Base-by-base conservation (phyloP, 2,113 vertebrate species). In the Telmatochromis sp. region DNA sequence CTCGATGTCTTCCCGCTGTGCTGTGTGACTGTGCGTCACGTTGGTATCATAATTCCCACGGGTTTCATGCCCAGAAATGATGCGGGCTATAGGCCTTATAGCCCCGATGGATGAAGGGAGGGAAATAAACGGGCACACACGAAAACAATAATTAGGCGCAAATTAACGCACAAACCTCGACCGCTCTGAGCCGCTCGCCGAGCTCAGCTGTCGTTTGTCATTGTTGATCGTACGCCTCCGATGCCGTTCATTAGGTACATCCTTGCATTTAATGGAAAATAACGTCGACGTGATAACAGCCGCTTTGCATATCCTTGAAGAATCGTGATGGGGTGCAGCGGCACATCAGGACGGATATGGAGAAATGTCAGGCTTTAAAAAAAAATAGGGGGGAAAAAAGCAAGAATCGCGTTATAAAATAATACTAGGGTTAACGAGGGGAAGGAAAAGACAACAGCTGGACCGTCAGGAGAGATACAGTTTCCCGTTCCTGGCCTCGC, bases 31-130 rank as follows among this genome's bases (percentile, higher is more conserved):
- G 94, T 87, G 94, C 94, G 94, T 95, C 94, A 96, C 95, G 93
- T 94, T 55, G 92, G 91, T 89, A 94, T 89, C 94, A 88, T 94
- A 89, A 95, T 94, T 95, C 94, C 95, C 95, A 92, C 92, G 94
- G 94, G 94, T 91, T 93, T 93, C 90, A 92, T 91, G 92, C 53
- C 91, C 94, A 83, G 87, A 83, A 89, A 93, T 51, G 91, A 88
- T 93, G 91, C 92, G 89, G 92, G 91, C 45, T 90, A n/a, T 26
- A 42, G 94, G 94, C 92, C 91, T 89, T 80, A 21, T 4, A 83
- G 87, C 88, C 90, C 90, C 91, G 73, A 83, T 33, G 80, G 88
- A 75, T 65, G 87, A 63, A 75, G 6, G 68, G 40, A 55, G 28
- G 28, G 37, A 87, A 80, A 82, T n/a, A 73, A 37, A 21, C 87